phyloP scores from a whole-genome alignment of 1,140 invertebrate genomes.

The Glomeris maerens region DNA sequence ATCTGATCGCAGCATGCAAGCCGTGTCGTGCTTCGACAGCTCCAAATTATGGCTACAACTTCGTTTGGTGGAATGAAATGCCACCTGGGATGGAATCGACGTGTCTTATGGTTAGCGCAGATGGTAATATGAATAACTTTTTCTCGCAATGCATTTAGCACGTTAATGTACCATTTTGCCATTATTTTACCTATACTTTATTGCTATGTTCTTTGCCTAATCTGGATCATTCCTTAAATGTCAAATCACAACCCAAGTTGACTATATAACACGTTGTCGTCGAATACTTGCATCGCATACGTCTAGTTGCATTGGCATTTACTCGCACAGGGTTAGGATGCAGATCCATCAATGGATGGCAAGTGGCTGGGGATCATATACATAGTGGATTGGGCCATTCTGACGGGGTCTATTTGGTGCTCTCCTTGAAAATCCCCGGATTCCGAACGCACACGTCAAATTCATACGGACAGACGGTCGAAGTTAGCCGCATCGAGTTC shows the following conservation, averaged over 20 bases:
- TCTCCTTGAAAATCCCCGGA: conserved; percentile 35
- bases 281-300: no score
- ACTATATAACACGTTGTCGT: no score
- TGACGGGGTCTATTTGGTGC: conserved; percentile 35
- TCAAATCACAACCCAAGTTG: no score
- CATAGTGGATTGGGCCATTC: conserved; percentile 32
- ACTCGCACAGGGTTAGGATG: no score
- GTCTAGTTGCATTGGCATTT: no score
- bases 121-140: no score
- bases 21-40: conserved; percentile 38
- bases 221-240: no score
- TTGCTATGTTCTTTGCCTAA: no score
- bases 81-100: conserved; percentile 35
- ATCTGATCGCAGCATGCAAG: conserved; percentile 30
- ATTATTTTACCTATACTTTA: no score
- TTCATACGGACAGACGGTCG: conserved; percentile 29
- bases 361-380: conserved; percentile 33
- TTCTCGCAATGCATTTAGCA: no score
- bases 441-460: conserved; percentile 31
- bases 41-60: conserved; percentile 37
- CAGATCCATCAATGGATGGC: conserved; percentile 29
- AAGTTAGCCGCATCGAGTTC: conserved; percentile 35
- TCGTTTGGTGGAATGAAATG: conserved; percentile 39
- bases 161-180: no score
- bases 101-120: no score